These are phyloP conservation scores for Echiichthys vipera DNA, from an alignment of 2,797 vertebrate genomes.

Conservation along the genomic window DNA sequence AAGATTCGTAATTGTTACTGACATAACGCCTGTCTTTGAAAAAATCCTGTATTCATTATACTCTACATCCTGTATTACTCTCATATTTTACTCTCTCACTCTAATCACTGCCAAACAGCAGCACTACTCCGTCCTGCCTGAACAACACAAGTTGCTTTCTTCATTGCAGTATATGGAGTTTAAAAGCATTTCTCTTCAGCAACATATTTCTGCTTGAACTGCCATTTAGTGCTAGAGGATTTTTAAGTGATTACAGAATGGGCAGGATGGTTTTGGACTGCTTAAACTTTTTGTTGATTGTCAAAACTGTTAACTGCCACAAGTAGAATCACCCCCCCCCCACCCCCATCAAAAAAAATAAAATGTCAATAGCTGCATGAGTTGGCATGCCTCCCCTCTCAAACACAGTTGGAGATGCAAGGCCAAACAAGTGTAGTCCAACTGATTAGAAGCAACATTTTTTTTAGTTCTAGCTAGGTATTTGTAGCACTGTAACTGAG, in stretches of 20 bases:
- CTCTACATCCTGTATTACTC: not conserved
- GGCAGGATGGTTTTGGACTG: not conserved
- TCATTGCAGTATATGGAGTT: not conserved
- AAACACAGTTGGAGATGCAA: constrained; percentile 7
- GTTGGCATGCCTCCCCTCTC: not conserved
- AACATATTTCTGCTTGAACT: not conserved
- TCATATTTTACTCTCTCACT: not conserved
- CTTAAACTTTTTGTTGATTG: not conserved
- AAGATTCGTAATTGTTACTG: not conserved
- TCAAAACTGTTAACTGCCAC: not conserved
- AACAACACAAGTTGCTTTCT: not conserved
- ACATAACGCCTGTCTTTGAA: too few relatives aligned
- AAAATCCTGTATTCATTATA: not conserved
- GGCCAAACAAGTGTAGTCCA: constrained; percentile 9
- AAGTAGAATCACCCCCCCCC: too few relatives aligned
- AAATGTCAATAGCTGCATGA: constrained; percentile 4
- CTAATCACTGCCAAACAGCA: not conserved
- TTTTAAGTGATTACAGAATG: not conserved
- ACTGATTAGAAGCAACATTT: constrained; percentile 2
- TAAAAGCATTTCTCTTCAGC: not conserved
- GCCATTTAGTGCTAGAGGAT: not conserved
- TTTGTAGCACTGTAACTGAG: constrained; percentile 15
- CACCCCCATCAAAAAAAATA: too few relatives aligned
- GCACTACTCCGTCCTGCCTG: not conserved
- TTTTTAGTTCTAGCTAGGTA: not conserved